These are phyloP conservation scores for Drosophila persimilis DNA, from an alignment of 1,140 invertebrate species.

Conservation along the genomic window DNA sequence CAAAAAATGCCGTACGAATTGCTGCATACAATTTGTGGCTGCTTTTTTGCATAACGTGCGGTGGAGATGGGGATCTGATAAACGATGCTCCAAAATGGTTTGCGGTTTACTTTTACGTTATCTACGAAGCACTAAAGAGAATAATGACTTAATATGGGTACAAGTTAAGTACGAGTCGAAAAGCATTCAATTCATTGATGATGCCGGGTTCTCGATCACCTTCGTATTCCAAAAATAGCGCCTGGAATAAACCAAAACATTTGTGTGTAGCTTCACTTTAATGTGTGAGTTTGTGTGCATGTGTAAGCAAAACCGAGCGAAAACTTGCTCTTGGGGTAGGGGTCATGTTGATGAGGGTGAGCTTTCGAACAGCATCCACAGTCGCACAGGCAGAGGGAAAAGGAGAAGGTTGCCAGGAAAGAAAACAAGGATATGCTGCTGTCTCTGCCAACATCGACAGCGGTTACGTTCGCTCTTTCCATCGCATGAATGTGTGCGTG, in stretches of 20 bases:
- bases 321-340: conserved; percentile 45
- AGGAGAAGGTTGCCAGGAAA: conserved; percentile 57
- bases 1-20: conserved; percentile 16
- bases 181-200: conserved; percentile 40
- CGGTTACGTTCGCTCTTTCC: conserved; percentile 67
- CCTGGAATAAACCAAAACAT: conserved; percentile 37
- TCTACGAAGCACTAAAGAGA: conserved; percentile 1
- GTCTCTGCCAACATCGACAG: conserved; percentile 57
- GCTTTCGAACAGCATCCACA: conserved; percentile 72
- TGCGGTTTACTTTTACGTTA: conserved; percentile 7
- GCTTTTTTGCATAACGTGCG: conserved; percentile 35
- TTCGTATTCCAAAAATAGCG: conserved; percentile 43
- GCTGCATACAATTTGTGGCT: conserved; percentile 4
- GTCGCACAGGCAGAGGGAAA: conserved; percentile 43
- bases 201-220: conserved; percentile 39
- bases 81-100: conserved; percentile 1
- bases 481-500: conserved; percentile 13
- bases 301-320: conserved; percentile 28
- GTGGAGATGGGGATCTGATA: conserved; percentile 15
- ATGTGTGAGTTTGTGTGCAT: conserved; percentile 12
- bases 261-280: neutral
- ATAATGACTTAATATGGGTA: conserved; percentile 34
- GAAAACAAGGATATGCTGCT: conserved; percentile 66
- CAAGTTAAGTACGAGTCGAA: conserved; percentile 25
- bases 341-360: conserved; percentile 16